Base-by-base conservation (phyloP, 2,797 vertebrate species). In the Acipenser transmontanus region DNA sequence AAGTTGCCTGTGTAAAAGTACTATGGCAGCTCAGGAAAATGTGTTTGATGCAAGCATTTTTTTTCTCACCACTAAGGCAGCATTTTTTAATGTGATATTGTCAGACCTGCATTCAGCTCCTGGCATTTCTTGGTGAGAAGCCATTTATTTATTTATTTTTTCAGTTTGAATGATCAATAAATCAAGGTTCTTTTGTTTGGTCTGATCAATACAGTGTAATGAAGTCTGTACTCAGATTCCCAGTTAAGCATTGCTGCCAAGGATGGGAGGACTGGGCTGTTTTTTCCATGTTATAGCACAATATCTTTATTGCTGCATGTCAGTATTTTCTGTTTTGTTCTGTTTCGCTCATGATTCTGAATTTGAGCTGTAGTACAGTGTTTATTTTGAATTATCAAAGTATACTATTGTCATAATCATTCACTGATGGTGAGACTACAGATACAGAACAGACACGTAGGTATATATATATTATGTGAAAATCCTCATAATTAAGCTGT, bases 131-230 rank as follows among this genome's bases (percentile, higher is more conserved):
- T 80, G 8, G 57, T 64, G 66, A 69, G 75, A 72, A 70, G 70
- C 49, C 13, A n/a, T 34, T 70, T 66, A 13, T 56, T 47, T 69
- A 50, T 34, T 34, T 34, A n/a, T 34, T 34, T 34, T 34, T 34
- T 4, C 34, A 34, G 78, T 79, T 65, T 72, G 71, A 81, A 70
- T 14, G 72, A 90, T 95, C 88, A 71, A 92, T 94, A 82, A 81
- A 81, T 86, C 82, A 78, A 80, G 82, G 88, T 85, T 89, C 84
- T 87, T 34, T 92, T 88, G 85, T 93, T 89, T 84, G 84, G 78
- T 66, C 69, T 81, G 85, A 93, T 96, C 92, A 75, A 92, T 95
- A 88, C 50, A 62, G 73, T 87, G 84, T 91, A 92, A 94, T 92
- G 90, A 91, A 90, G 83, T 89, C 81, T 69, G 80, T 68, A 82